These are phyloP conservation scores for Phylloscopus trochilus DNA, from an alignment of 2,113 vertebrate genomes.

Conservation along the genomic window DNA sequence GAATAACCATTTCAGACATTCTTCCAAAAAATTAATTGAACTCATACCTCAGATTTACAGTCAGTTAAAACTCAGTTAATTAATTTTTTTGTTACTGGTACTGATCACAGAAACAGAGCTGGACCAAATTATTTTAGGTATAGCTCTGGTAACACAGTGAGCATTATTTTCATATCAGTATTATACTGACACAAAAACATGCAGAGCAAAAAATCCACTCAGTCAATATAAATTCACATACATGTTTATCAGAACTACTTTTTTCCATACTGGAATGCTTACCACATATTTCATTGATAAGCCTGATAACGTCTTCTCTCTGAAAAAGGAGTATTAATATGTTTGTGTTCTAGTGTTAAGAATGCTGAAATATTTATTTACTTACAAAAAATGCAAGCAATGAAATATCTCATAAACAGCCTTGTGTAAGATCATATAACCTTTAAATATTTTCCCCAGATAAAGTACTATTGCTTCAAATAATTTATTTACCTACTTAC, in stretches of 20 bases:
- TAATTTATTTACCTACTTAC: conserved; percentile 74
- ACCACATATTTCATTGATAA: conserved; percentile 88
- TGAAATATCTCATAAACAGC: neutral
- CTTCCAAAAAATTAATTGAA: neutral
- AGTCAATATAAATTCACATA: neutral
- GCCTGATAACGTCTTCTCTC: conserved; percentile 85
- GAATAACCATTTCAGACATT: neutral
- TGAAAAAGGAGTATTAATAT: conserved; percentile 50
- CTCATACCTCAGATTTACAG: neutral
- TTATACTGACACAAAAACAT: neutral
- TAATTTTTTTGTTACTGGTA: neutral
- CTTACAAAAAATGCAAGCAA: neutral
- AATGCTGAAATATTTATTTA: neutral
- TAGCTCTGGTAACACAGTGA: neutral
- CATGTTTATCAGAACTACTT: neutral
- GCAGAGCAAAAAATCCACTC: neutral
- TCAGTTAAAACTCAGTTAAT: neutral
- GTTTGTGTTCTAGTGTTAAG: neutral
- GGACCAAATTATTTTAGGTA: neutral
- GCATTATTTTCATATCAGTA: neutral
- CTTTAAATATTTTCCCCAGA: neutral
- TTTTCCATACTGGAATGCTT: conserved; percentile 46
- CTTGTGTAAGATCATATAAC: neutral
- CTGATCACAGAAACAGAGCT: neutral
- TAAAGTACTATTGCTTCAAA: neutral